Percentiles rank a stretch among this genome's conserved stretches.
These are phyloP conservation scores for Nephila pilipes DNA, from an alignment of 1,140 invertebrate species.

Conservation along the genomic window DNA sequence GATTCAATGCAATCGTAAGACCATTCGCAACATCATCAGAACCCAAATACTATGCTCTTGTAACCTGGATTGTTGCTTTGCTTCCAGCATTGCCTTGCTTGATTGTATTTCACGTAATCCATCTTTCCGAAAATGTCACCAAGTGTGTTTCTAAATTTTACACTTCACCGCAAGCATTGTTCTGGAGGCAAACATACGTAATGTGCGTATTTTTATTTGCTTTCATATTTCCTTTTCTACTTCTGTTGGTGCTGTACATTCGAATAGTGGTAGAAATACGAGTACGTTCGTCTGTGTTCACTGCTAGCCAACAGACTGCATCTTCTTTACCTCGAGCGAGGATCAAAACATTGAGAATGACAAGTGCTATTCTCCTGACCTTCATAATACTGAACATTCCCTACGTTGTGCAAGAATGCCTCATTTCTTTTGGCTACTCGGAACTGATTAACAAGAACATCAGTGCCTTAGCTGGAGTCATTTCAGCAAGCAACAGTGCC, in stretches of 20 bases:
- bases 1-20: conserved; percentile 81
- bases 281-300: conserved; percentile 66
- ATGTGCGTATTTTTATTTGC: conserved; percentile 63
- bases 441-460: conserved; percentile 6
- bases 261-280: conserved; percentile 63
- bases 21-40: conserved; percentile 79
- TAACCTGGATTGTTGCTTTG: conserved; percentile 66
- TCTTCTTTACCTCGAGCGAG: conserved; percentile 81
- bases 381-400: conserved; percentile 81
- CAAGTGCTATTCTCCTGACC: conserved; percentile 80
- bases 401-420: conserved; percentile 81
- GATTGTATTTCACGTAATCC: conserved; percentile 61
- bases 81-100: conserved; percentile 71
- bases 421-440: conserved; percentile 45
- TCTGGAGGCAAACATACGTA: conserved; percentile 71
- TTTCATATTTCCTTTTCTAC: conserved; percentile 70
- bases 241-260: conserved; percentile 58
- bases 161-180: conserved; percentile 1
- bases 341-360: conserved; percentile 82
- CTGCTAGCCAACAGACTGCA: conserved; percentile 33
- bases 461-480: conserved; percentile 68
- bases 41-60: conserved; percentile 43
- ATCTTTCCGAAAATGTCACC: background rate
- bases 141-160: conserved; percentile 75
- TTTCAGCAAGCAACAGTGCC: conserved; percentile 77